phyloP scores from a whole-genome alignment of 2,113 vertebrate species.

The Boleophthalmus pectinirostris region DNA sequence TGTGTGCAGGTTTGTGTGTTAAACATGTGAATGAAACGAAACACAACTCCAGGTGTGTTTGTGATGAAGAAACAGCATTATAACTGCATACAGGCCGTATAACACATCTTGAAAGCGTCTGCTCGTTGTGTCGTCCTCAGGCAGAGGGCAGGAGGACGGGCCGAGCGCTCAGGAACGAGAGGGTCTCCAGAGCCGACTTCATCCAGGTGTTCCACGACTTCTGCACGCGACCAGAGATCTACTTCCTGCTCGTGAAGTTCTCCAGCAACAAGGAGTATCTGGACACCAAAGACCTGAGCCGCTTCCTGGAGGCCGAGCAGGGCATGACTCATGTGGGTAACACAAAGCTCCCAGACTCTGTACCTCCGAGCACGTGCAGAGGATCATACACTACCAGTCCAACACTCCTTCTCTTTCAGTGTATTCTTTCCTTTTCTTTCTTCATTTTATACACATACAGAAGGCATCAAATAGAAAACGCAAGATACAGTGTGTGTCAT shows the following conservation, averaged over 20 bases:
- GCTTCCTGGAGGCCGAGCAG: slow-evolving; percentile 95
- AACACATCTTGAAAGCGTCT: too few species aligned
- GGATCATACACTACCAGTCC: too few species aligned
- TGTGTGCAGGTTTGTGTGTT: too few species aligned
- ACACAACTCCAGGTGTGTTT: too few species aligned
- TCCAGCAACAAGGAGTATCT: slow-evolving; percentile 98
- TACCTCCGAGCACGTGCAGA: background rate
- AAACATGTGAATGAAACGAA: too few species aligned
- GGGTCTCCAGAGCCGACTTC: slow-evolving; percentile 87
- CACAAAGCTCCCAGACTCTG: background rate
- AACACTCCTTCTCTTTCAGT: too few species aligned
- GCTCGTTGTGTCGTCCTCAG: background rate
- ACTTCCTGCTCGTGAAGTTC: slow-evolving; percentile 96
- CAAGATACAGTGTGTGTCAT: too few species aligned
- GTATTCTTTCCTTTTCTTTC: too few species aligned
- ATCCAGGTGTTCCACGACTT: slow-evolving; percentile 93
- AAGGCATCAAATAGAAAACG: too few species aligned
- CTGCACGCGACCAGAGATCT: slow-evolving; percentile 95
- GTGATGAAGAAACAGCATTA: too few species aligned
- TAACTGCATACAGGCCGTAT: too few species aligned
- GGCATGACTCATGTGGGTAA: slow-evolving; percentile 87
- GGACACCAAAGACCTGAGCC: slow-evolving; percentile 93
- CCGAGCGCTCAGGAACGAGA: slow-evolving; percentile 17
- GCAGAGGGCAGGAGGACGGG: slow-evolving; percentile 25
- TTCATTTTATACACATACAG: too few species aligned